Evolutionary conservation across 1,140 invertebrate genomes (phyloP).

Genomic region (Aleiodes sp.): DNA sequence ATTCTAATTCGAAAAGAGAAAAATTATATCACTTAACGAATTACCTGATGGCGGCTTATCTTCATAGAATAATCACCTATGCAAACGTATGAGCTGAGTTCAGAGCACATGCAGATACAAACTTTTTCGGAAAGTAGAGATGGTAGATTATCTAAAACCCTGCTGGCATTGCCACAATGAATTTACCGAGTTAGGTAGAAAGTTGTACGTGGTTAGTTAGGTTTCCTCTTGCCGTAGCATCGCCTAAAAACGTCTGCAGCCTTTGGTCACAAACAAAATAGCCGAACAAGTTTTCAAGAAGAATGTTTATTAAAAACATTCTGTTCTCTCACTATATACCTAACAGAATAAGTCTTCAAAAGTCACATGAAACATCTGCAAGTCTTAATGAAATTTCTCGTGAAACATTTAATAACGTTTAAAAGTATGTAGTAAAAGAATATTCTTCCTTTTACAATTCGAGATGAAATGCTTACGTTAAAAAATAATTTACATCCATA

Average conservation of each 20-base stretch:
- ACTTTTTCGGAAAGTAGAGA: background rate
- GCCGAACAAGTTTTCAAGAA: conserved; percentile 12
- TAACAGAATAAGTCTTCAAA: too few species aligned
- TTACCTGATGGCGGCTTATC: too few species aligned
- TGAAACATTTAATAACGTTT: too few species aligned
- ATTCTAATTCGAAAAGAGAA: background rate
- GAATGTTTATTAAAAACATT: too few species aligned
- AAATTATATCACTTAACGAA: background rate
- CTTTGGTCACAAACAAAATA: background rate
- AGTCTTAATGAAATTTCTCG: too few species aligned
- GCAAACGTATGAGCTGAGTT: background rate
- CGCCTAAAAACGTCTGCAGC: background rate
- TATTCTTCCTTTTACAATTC: too few species aligned
- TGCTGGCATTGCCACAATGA: conserved; percentile 21
- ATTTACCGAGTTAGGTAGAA: conserved; percentile 25
- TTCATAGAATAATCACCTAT: background rate
- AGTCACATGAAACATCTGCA: too few species aligned
- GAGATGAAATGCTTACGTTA: too few species aligned
- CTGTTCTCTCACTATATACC: too few species aligned
- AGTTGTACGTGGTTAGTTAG: conserved; percentile 6
- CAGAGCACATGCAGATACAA: background rate
- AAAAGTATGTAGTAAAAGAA: too few species aligned
- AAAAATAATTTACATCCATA: too few species aligned
- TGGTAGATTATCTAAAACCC: conserved; percentile 22
- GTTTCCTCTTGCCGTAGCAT: background rate